Base-by-base conservation (phyloP, 2,888 invertebrate genomes). In the Teleiodes luculella region DNA sequence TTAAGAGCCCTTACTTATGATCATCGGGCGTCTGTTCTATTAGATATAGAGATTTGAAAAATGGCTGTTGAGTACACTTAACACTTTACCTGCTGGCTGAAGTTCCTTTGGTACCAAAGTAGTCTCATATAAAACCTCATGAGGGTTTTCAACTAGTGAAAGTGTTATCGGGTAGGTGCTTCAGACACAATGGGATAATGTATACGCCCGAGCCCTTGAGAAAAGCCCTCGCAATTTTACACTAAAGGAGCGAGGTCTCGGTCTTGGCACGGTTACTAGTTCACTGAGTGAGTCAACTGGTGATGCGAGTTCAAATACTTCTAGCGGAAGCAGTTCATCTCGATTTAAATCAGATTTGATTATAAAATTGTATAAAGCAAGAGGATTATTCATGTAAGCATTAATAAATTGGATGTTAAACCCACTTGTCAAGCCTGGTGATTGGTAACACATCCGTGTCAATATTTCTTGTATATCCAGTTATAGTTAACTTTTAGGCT, bases 141-240 rank as follows among this genome's bases (percentile, higher is more conserved):
- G 24, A 4, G 6, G 6, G 24, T 11, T 11, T 18, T 11, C 11
- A 2, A 18, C 18, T 18, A 41, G 39, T 18, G 20, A 41, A 41
- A 18, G 39, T 41, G 18, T 41, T n/a, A 43, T 20, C 43, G 28
- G 20, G 16, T 52, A 52, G 47, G 55, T 52, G 52, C 63, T 65
- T 59, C 46, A 52, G 53, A 60, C 66, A 61, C 58, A 57, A 66
- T 61, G 64, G 67, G 65, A 70, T 76, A 76, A 76, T 76, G 63
- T 75, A 74, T 76, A 70, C 70, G 59, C 62, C 66, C 3, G 37
- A 20, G 13, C 49, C 37, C 28, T 53, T 28, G n/a, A 35, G 11
- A 33, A 28, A 41, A 41, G 1, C 36, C 35, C 43, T 10, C 16
- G 45, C 35, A 28, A 50, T 51, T 54, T 51, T 20, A 54, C 46